phyloP scores from a whole-genome alignment of 1,140 invertebrate genomes.

The Saccostrea echinata region DNA sequence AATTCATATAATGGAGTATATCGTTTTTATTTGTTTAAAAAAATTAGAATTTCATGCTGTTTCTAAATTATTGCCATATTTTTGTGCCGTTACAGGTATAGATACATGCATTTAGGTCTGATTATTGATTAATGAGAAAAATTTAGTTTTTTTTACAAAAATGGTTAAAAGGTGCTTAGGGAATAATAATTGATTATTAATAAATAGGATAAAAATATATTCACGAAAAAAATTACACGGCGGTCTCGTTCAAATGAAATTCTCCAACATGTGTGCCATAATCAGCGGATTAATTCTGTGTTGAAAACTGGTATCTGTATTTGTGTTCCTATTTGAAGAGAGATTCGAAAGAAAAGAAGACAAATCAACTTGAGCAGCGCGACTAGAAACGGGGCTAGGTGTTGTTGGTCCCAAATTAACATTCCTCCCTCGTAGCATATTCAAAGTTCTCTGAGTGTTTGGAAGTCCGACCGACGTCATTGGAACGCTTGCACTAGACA shows the following conservation, averaged over 20 bases:
- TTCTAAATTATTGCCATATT: neutral
- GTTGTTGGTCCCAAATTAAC: neutral
- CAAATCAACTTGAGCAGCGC: neutral
- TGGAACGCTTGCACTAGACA: neutral
- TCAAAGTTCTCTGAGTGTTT: neutral
- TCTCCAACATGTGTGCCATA: neutral
- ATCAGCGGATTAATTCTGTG: neutral
- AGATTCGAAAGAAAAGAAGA: neutral
- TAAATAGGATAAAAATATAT: too few species aligned
- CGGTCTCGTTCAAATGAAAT: conserved; percentile 13
- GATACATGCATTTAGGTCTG: neutral
- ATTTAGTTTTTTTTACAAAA: neutral
- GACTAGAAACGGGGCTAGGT: neutral
- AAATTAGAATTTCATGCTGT: conserved; percentile 1
- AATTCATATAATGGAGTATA: neutral
- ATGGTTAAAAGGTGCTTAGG: neutral
- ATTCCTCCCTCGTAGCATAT: neutral
- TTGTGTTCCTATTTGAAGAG: neutral
- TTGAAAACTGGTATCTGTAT: neutral
- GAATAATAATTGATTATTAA: neutral
- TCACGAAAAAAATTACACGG: neutral
- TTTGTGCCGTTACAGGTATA: neutral
- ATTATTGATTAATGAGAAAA: neutral
- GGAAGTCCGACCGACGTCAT: neutral
- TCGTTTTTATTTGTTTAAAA: neutral